phyloP scores from a whole-genome alignment of 2,113 vertebrate genomes.

The Colius striatus region DNA sequence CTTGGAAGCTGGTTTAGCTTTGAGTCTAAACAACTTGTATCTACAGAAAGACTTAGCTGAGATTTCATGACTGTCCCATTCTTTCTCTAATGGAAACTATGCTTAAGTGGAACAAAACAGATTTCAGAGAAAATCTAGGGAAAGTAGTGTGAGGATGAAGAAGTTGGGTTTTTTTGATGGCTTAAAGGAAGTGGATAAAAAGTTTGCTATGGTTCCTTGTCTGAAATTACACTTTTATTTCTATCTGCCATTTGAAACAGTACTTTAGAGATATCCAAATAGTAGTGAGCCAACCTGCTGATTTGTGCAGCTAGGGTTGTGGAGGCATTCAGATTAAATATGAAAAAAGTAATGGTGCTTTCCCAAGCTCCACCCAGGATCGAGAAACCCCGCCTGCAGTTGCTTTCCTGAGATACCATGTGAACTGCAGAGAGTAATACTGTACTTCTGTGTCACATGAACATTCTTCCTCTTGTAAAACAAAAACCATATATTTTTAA shows the following conservation, averaged over 20 bases:
- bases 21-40: neutral
- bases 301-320: neutral
- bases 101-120: neutral
- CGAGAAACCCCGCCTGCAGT: conserved; percentile 25
- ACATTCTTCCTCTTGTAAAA: conserved; percentile 53
- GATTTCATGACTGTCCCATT: neutral
- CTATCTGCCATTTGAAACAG: neutral
- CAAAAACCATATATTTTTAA: neutral
- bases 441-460: conserved; percentile 50
- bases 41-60: neutral
- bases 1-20: neutral
- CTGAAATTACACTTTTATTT: neutral
- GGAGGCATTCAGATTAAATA: neutral
- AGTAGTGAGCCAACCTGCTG: neutral
- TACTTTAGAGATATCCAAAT: neutral
- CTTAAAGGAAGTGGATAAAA: neutral
- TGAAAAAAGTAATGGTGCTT: conserved; percentile 41
- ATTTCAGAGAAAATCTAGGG: neutral
- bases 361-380: conserved; percentile 49
- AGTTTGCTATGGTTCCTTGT: neutral
- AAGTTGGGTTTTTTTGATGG: neutral
- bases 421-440: conserved; percentile 31
- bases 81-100: neutral
- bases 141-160: neutral
- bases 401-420: conserved; percentile 44